Base-by-base conservation (phyloP, 2,797 vertebrate genomes). In the Anomalospiza imberbis region DNA sequence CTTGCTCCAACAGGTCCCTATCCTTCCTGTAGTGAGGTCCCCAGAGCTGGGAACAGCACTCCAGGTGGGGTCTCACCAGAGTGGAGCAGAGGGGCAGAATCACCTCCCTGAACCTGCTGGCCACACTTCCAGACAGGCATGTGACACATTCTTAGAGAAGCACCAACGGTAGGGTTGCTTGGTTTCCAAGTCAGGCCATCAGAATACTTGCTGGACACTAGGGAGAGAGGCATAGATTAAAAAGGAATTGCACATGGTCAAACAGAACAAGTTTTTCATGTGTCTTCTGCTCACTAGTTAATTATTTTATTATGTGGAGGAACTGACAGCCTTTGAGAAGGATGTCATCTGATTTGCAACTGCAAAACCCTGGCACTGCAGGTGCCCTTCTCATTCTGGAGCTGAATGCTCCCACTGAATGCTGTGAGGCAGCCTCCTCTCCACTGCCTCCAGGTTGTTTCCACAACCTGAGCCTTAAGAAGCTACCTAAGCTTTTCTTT, bases 321-420 rank as follows among this genome's bases (percentile, higher is more conserved):
- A 63, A 44, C 4, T 50, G 47, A 34, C 17, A 48, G 48, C 36
- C 29, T 84, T 78, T 48, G 51, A 75, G 34, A 67, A 80, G n/a
- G 51, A 54, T 31, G 19, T 4, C 1, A 18, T 54, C 55, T 79
- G 77, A 66, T 73, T 48, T 87, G 20, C 20, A 78, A 2, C 28
- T 58, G 51, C 36, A 36, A 18, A 54, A 53, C 7, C 0, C 20
- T 70, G 60, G 32, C 36, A 29, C 32, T 0, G 0, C 25, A 53
- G 45, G 28, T 1, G 4, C 17, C 14, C 14, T 73, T 3, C 18
- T 75, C 2, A 0, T 40, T 67, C 75, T 66, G 63, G 58, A 91
- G 47, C 40, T 91, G 74, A 28, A n/a, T n/a, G n/a, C n/a, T 34
- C 28, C 44, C 26, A 29, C 13, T 76, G 13, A 79, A 51, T 20